Evolutionary conservation across 1,140 invertebrate species (phyloP).

Genomic region (Zeugodacus cucurbitae): DNA sequence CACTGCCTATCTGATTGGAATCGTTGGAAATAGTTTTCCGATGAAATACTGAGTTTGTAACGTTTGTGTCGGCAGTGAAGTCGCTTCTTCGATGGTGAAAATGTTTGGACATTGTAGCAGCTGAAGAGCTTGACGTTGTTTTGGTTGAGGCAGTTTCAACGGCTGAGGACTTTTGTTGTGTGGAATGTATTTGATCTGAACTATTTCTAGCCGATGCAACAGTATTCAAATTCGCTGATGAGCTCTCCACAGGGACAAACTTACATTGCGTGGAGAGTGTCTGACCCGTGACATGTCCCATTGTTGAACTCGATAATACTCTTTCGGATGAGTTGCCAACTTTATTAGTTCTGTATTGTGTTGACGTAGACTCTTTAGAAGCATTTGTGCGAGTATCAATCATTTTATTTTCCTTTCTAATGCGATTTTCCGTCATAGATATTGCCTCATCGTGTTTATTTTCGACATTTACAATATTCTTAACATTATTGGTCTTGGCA

Average conservation of each 20-base stretch:
- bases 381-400: not conserved
- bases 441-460: conserved; percentile 55
- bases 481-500: conserved; percentile 54
- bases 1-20: conserved; percentile 66
- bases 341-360: not conserved
- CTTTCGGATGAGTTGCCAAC: conserved; percentile 32
- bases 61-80: conserved; percentile 77
- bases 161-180: not conserved
- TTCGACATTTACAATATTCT: conserved; percentile 59
- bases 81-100: conserved; percentile 75
- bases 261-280: not conserved
- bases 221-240: not conserved
- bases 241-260: not conserved
- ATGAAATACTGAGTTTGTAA: conserved; percentile 80
- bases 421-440: conserved; percentile 41
- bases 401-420: not conserved
- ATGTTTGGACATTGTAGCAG: conserved; percentile 49
- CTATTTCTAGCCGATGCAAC: not conserved
- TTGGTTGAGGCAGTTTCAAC: not conserved
- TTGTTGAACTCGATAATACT: not conserved
- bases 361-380: not conserved
- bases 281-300: not conserved
- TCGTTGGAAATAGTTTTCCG: conserved; percentile 71
- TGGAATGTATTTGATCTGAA: not conserved
- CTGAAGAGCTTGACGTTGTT: conserved; percentile 12